Evolutionary conservation across 2,888 invertebrate genomes (phyloP).

Genomic region (Drosophila tanythrix): DNA sequence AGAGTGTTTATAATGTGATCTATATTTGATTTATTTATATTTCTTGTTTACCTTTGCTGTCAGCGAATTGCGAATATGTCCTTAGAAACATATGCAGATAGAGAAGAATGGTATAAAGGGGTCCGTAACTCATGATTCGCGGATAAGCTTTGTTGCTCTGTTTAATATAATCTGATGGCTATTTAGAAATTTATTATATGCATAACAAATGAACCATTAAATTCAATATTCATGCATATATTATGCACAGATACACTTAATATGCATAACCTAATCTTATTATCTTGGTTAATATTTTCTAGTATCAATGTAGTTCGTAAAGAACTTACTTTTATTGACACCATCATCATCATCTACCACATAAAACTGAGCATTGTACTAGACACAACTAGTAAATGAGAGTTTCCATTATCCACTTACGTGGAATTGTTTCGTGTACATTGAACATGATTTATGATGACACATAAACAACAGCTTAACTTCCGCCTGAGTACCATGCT

Average conservation of each 20-base stretch:
- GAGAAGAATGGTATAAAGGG: background rate
- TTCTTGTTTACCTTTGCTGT: constrained; percentile 21
- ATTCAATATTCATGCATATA: background rate
- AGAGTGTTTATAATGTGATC: background rate
- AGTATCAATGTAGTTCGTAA: background rate
- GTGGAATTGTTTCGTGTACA: constrained; percentile 77
- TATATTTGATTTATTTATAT: background rate
- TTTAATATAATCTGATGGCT: background rate
- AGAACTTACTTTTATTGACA: background rate
- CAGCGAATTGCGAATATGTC: background rate
- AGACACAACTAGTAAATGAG: constrained; percentile 8
- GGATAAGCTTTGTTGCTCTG: accelerated
- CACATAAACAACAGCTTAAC: constrained; percentile 81
- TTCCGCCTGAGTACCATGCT: constrained; percentile 69
- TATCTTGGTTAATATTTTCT: background rate
- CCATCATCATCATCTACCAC: background rate
- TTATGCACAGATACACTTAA: constrained; percentile 3
- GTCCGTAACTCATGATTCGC: constrained; percentile 5
- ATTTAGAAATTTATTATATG: background rate
- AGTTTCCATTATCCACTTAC: constrained; percentile 73
- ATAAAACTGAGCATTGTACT: constrained; percentile 16
- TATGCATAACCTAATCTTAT: background rate
- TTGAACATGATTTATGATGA: constrained; percentile 80
- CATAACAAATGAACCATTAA: constrained; percentile 5
- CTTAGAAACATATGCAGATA: background rate